Evolutionary conservation across 2,797 vertebrate genomes (phyloP), one percentile per base, ranked within the genome.

Genomic region (Propithecus deckenii): DNA sequence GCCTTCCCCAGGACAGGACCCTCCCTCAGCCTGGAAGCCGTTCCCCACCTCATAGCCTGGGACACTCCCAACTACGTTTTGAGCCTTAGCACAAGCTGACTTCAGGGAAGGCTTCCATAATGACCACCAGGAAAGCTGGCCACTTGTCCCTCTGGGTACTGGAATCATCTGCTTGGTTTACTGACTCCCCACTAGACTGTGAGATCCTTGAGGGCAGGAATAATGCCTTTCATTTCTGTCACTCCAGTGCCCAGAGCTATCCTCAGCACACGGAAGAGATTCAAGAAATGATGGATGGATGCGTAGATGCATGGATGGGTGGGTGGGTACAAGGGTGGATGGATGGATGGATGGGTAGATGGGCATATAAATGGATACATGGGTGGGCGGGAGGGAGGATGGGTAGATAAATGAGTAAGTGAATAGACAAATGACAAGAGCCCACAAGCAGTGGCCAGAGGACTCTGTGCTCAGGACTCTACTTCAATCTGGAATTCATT

Each of bases 291-390:
- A 35, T 32, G 46, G 41, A 14, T 14, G 32, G 30, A 41, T 17
- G 55, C 10, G 4, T 32, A 9, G 35, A 12, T 6, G 6, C 41
- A 5, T 30, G 46, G 43, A 22, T 18, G 22, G 14, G 13, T 25
- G 17, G 17, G 7, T 4, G 1, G 55, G 30, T 12, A 3, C 30
- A 4, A 25, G 46, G 17, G 2, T 28, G 28, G 46, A n/a, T 12
- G 2, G 61, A 48, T 52, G 63, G 20, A 46, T 13, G 25, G 20
- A 15, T 15, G 18, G 8, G 23, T 15, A 9, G 10, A 1, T 35
- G 1, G 5, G 9, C 5, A 7, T 38, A 69, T 22, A 38, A 38
- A 55, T 11, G 15, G 4, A 7, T 30, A 1, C 7, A 15, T 15
- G 14, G 25, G 2, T 88, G 25, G 18, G 2, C 28, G 10, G n/a